Conservation (phyloP, 2,797 vertebrate genomes). For the Crocodylus rhombifer region DNA sequence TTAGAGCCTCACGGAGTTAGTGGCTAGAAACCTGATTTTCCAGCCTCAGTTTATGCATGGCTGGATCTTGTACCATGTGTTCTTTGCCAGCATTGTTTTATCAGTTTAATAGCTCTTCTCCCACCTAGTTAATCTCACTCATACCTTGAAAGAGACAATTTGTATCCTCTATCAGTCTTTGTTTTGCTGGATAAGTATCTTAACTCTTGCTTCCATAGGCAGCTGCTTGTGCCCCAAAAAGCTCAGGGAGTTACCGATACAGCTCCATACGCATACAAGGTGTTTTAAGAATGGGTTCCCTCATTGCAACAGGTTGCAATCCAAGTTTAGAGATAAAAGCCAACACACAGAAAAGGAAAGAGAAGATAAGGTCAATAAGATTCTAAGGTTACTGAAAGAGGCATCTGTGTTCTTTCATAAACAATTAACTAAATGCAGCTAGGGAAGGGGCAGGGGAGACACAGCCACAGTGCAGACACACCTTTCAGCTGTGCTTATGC, state of each 20-base stretch:
- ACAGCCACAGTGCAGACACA: accelerated
- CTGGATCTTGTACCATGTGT: not conserved
- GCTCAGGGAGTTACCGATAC: not conserved
- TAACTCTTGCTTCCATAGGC: not conserved
- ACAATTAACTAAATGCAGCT: not conserved
- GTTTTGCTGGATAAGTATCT: not conserved
- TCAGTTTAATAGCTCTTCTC: not conserved
- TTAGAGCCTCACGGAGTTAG: not conserved
- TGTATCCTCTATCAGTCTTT: not conserved
- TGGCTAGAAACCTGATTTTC: not conserved
- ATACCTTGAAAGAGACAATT: accelerated
- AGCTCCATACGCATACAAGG: not conserved
- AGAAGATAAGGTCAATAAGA: not conserved
- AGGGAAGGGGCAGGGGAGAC: accelerated
- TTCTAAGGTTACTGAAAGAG: not conserved
- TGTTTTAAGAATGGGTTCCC: not conserved
- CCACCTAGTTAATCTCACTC: not conserved
- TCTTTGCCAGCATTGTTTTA: not conserved
- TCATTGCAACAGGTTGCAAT: not conserved
- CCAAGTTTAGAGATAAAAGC: not conserved
- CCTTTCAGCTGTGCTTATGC: no score
- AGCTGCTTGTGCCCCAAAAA: accelerated
- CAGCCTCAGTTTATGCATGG: not conserved
- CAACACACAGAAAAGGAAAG: accelerated
- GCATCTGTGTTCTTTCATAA: not conserved